These are phyloP conservation scores for Nyctibius grandis DNA, from an alignment of 2,797 vertebrate species.

Conservation along the genomic window DNA sequence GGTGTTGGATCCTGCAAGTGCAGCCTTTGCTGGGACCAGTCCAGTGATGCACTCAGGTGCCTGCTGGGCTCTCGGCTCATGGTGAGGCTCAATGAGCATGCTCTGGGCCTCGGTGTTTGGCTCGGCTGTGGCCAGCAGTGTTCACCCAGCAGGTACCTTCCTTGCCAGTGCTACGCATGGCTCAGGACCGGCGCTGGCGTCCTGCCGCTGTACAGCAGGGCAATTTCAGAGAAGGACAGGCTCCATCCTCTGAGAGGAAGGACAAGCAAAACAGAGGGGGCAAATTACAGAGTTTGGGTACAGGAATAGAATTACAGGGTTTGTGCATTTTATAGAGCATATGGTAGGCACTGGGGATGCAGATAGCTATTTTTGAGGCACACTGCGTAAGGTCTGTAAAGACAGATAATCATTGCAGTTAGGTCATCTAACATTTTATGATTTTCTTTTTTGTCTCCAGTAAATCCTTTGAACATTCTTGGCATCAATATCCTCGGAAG, in stretches of 20 bases:
- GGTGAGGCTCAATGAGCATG: fast-evolving
- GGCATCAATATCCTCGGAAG: conserved; percentile 87
- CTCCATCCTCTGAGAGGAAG: neutral
- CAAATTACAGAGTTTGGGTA: neutral
- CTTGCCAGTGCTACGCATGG: neutral
- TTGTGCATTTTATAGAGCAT: neutral
- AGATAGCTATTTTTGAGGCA: neutral
- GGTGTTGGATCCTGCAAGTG: neutral
- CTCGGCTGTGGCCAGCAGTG: neutral
- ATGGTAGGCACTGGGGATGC: neutral
- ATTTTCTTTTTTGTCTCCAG: conserved; percentile 63
- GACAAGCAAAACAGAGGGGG: neutral
- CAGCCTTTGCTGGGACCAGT: neutral
- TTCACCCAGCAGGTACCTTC: fast-evolving
- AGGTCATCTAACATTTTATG: neutral
- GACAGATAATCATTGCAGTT: neutral
- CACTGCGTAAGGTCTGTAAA: neutral
- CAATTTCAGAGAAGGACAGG: neutral
- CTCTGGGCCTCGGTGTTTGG: fast-evolving
- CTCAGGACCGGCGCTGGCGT: neutral
- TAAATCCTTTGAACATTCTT: conserved; percentile 88
- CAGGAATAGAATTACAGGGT: neutral
- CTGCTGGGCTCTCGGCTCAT: neutral
- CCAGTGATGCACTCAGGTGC: neutral
- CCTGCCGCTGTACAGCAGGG: neutral